Conservation (phyloP, 2,888 invertebrate genomes). For the Bombylius discolor region DNA sequence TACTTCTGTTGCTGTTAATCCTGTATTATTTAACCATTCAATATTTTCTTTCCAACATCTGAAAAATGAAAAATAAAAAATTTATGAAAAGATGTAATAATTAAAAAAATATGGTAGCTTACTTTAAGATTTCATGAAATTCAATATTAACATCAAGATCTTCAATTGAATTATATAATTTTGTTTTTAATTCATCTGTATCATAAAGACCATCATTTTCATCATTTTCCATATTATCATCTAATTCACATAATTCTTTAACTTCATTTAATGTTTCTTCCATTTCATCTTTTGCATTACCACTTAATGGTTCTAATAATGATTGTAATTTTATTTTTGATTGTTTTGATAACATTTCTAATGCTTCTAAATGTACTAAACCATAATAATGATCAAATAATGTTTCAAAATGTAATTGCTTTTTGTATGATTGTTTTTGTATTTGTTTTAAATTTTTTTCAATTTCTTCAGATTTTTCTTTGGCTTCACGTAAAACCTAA, state of each 20-base stretch:
- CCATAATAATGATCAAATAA: constrained; percentile 82
- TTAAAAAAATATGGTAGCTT: constrained; percentile 14
- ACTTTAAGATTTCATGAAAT: constrained; percentile 50
- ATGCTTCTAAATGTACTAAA: constrained; percentile 75
- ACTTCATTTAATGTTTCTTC: constrained; percentile 68
- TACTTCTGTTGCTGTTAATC: constrained; percentile 34
- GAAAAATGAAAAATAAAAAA: neutral
- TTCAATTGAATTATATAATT: constrained; percentile 44
- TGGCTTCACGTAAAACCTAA: constrained; percentile 53
- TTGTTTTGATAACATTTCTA: constrained; percentile 81
- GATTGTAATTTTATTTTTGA: constrained; percentile 60
- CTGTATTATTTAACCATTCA: constrained; percentile 32
- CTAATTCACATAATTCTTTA: constrained; percentile 62
- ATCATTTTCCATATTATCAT: constrained; percentile 49
- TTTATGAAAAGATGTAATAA: neutral
- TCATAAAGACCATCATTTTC: constrained; percentile 37
- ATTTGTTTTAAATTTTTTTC: constrained; percentile 27
- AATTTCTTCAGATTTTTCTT: constrained; percentile 45
- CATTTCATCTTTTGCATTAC: constrained; percentile 49
- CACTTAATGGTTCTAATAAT: constrained; percentile 42
- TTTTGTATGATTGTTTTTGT: constrained; percentile 27
- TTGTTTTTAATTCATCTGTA: constrained; percentile 41
- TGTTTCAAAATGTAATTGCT: constrained; percentile 56
- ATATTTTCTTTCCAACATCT: constrained; percentile 37
- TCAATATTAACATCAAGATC: constrained; percentile 51